Percentiles rank a stretch among this genome's conserved stretches.
These are phyloP conservation scores for Aphelinus certus DNA, from an alignment of 1,140 invertebrate genomes.

Conservation along the genomic window DNA sequence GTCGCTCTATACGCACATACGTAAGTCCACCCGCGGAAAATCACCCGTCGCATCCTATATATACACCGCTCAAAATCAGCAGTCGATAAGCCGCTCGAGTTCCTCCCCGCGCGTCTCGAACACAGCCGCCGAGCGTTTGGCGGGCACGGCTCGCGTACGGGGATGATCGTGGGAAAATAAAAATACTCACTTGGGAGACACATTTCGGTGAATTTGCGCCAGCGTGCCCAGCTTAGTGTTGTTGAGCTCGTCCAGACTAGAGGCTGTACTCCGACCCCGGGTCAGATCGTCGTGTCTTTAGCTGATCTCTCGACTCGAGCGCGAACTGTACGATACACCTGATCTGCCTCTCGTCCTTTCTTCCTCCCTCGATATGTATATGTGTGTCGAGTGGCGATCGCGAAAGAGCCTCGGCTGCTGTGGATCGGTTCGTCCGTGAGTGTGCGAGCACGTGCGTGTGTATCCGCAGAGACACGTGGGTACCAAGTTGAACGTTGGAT, in stretches of 20 bases:
- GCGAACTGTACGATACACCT: neutral
- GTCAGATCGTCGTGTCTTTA: neutral
- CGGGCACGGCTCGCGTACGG: too few relatives aligned
- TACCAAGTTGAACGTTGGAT: too few relatives aligned
- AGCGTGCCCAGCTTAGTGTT: constrained; percentile 57
- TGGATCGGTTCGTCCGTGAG: neutral
- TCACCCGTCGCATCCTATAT: too few relatives aligned
- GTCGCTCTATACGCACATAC: too few relatives aligned
- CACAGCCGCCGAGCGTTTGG: too few relatives aligned
- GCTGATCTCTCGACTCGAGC: neutral
- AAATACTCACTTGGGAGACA: constrained; percentile 56
- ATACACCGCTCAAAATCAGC: too few relatives aligned
- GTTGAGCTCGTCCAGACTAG: constrained; percentile 28
- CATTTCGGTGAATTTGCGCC: constrained; percentile 60
- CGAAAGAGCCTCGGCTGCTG: neutral
- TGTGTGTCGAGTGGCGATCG: too few relatives aligned
- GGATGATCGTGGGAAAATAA: too few relatives aligned
- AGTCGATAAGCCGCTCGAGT: too few relatives aligned
- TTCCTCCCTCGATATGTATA: neutral
- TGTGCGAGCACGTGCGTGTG: neutral
- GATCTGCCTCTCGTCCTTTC: neutral
- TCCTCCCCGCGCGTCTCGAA: too few relatives aligned
- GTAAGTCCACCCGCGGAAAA: too few relatives aligned
- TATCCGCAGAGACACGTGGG: too few relatives aligned
- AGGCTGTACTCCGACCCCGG: neutral